Conservation (phyloP, 2,113 vertebrate species). For the Leptodactylus fuscus region DNA sequence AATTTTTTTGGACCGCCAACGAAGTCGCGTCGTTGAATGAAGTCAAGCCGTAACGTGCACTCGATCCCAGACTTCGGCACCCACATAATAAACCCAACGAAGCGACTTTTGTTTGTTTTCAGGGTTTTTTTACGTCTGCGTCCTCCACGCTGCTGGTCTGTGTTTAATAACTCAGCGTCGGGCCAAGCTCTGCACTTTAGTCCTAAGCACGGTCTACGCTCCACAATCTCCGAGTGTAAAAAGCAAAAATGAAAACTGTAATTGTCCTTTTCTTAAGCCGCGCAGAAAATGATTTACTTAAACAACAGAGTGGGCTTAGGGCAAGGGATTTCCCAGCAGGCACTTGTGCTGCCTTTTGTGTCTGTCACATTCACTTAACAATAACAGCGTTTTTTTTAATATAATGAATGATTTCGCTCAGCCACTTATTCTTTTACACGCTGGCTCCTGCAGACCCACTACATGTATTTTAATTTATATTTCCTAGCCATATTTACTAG, state of each 20-base stretch:
- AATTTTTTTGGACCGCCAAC: not conserved
- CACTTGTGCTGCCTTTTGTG: conserved; percentile 47
- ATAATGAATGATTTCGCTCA: conserved; percentile 58
- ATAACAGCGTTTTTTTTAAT: conserved; percentile 53
- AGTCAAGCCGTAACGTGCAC: not conserved
- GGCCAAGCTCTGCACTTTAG: conserved; percentile 11
- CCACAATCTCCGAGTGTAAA: conserved; percentile 21
- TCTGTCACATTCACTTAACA: conserved; percentile 54
- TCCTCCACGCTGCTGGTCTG: not conserved
- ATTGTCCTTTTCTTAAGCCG: conserved; percentile 55
- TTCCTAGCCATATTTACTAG: conserved; percentile 35
- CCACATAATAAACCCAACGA: not conserved
- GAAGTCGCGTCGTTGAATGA: not conserved
- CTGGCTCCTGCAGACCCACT: conserved; percentile 28
- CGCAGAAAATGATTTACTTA: conserved; percentile 56
- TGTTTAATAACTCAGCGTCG: conserved; percentile 32
- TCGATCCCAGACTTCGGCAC: not conserved
- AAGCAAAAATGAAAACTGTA: conserved; percentile 55
- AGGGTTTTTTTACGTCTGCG: not conserved
- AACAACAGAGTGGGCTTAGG: conserved; percentile 55
- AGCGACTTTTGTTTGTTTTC: conserved; percentile 31
- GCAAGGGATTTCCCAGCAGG: conserved; percentile 55
- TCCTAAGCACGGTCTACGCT: not conserved
- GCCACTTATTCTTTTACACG: conserved; percentile 54
- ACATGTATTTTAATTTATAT: conserved; percentile 54